These are phyloP conservation scores for Condylostylus longicornis DNA, from an alignment of 1,140 invertebrate genomes.

Conservation along the genomic window DNA sequence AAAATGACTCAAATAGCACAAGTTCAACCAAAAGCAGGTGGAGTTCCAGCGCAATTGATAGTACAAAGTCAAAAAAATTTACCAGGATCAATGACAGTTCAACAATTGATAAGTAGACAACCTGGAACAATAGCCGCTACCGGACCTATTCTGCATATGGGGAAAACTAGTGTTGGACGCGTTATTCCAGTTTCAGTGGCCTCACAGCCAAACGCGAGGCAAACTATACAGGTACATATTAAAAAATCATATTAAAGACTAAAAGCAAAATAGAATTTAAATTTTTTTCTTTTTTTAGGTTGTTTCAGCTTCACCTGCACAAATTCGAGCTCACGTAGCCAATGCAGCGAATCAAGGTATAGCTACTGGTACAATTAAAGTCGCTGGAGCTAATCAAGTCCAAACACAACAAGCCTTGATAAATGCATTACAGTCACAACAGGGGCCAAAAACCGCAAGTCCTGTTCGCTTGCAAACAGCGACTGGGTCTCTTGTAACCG, in stretches of 20 bases:
- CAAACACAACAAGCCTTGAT: constrained; percentile 32
- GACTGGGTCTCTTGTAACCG: constrained; percentile 32
- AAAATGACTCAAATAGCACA: constrained; percentile 45
- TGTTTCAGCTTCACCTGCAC: constrained; percentile 34
- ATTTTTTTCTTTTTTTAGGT: constrained; percentile 22
- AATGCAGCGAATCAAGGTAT: constrained; percentile 26
- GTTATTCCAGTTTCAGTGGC: constrained; percentile 30
- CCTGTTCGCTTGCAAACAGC: constrained; percentile 36
- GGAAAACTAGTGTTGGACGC: constrained; percentile 28
- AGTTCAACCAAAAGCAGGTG: constrained; percentile 19
- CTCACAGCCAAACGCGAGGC: constrained; percentile 25
- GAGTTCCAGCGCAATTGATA: constrained; percentile 25
- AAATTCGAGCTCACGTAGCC: constrained; percentile 32
- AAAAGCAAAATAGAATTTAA: neutral
- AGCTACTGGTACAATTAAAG: constrained; percentile 34
- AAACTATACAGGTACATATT: constrained; percentile 27
- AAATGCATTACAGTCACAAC: constrained; percentile 23
- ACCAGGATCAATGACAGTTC: constrained; percentile 50
- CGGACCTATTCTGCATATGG: constrained; percentile 21
- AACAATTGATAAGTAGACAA: constrained; percentile 59
- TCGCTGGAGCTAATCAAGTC: constrained; percentile 25
- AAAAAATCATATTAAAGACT: neutral
- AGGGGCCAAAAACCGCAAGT: constrained; percentile 33
- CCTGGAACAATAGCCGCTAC: constrained; percentile 17
- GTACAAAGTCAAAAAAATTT: constrained; percentile 39